Base-by-base conservation (phyloP, 1,140 invertebrate species). In the Drosophila bifasciata region DNA sequence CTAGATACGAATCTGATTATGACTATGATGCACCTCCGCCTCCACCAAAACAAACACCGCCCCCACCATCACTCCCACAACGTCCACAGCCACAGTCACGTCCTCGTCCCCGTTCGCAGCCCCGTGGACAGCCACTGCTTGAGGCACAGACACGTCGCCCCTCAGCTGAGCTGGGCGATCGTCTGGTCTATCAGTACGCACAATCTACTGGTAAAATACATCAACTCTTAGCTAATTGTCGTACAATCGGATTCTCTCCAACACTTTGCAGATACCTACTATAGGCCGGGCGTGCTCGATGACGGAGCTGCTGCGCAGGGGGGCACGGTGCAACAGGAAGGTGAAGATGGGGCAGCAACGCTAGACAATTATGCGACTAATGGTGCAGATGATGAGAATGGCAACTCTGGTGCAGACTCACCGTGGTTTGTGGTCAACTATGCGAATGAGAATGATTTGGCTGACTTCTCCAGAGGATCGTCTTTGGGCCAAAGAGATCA, bases 231-330 rank as follows among this genome's bases (percentile, higher is more conserved):
- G 90, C 88, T 90, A 90, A 90, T 83, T 90, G 88, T 52, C 88
- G 77, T 59, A 90, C 89, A 83, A 90, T 88, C 80, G 88, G 88
- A 76, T 90, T 90, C 73, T 90, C 88, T 84, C 89, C 79, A 79
- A 90, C 88, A 77, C 88, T 90, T 90, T 90, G 88, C 88, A 90
- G 88, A 78, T 90, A 90, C 52, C 70, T 90, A 58, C 76, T 90
- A 66, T 90, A 83, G 75, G 53, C 64, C 79, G 7, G 25, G 44
- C 39, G 58, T 46, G 41, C 15, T 57, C 4, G 52, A 23, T 13
- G 61, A 39, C 46, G 71, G 49, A 8, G 61, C 40, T 19, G 59
- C 43, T 3, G 61, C 43, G 39, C 52, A 23, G n/a, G 59, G 36
- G 49, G n/a, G 7, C 57, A 13, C 43, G 45, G 19, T 32, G 40